Evolutionary conservation across 2,113 vertebrate genomes (phyloP).

Genomic region (Mesembrinibis cayennensis): DNA sequence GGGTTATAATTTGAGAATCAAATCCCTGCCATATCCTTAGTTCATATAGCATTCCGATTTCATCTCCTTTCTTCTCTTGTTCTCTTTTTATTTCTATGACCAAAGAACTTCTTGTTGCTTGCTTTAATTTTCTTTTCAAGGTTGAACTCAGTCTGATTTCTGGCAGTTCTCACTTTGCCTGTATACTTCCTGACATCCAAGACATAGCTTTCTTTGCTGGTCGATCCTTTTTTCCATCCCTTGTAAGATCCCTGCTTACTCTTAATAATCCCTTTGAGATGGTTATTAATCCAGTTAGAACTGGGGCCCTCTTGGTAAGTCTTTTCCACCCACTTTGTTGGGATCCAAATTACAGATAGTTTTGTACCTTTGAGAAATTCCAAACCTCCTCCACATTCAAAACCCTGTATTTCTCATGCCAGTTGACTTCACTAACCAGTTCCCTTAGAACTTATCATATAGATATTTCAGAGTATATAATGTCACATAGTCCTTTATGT

Average conservation of each 20-base stretch:
- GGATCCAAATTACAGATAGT: background rate
- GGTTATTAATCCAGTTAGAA: conserved; percentile 3
- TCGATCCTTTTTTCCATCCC: background rate
- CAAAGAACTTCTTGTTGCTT: background rate
- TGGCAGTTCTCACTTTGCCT: conserved; percentile 21
- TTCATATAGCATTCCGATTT: background rate
- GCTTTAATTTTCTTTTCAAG: conserved; percentile 19
- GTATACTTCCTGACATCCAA: background rate
- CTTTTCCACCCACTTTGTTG: conserved; percentile 6
- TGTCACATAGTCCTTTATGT: background rate
- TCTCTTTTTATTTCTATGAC: background rate
- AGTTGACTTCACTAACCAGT: conserved; percentile 21
- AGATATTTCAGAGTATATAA: conserved; percentile 19
- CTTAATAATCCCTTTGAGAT: conserved; percentile 7
- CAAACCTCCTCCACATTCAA: conserved; percentile 20
- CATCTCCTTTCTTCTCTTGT: background rate
- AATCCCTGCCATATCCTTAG: background rate
- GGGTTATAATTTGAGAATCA: background rate
- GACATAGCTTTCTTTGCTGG: background rate
- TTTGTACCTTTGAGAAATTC: conserved; percentile 34
- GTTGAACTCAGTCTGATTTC: background rate
- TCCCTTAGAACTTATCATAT: conserved; percentile 1
- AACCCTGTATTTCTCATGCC: conserved; percentile 3
- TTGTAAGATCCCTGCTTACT: conserved; percentile 43
- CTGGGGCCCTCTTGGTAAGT: background rate